These are phyloP conservation scores for Tribolium madens DNA, from an alignment of 1,140 invertebrate species.

Conservation along the genomic window DNA sequence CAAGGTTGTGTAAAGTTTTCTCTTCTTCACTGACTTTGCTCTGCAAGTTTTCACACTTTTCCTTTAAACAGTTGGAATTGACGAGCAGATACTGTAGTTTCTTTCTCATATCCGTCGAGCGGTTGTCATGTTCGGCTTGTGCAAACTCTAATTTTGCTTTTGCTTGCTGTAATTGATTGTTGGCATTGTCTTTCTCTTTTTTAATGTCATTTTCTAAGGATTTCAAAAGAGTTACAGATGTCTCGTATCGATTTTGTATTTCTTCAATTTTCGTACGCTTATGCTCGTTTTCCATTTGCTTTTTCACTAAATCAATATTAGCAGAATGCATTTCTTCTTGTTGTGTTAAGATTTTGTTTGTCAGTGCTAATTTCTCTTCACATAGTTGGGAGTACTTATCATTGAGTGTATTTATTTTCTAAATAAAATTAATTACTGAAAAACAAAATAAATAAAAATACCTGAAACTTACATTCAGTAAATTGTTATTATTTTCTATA, in stretches of 20 bases:
- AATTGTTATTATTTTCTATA: neutral
- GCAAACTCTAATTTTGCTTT: neutral
- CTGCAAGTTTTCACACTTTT: neutral
- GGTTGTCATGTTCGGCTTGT: neutral
- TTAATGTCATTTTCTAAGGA: neutral
- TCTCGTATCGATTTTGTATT: neutral
- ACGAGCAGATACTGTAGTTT: neutral
- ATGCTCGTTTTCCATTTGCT: neutral
- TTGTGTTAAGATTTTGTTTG: neutral
- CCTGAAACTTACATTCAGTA: neutral
- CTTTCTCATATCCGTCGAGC: neutral
- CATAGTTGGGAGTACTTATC: neutral
- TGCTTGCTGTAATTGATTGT: neutral
- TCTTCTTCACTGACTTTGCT: neutral
- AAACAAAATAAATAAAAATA: neutral
- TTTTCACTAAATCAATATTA: neutral
- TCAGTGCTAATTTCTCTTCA: slow-evolving; percentile 2
- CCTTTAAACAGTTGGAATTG: slow-evolving; percentile 1
- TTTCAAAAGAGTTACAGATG: neutral
- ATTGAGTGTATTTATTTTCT: neutral
- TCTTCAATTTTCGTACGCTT: neutral
- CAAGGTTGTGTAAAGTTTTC: neutral
- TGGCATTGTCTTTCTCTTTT: neutral
- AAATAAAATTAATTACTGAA: neutral
- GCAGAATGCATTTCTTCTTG: neutral